Conservation (phyloP, 2,797 vertebrate species). For the Morelia viridis region DNA sequence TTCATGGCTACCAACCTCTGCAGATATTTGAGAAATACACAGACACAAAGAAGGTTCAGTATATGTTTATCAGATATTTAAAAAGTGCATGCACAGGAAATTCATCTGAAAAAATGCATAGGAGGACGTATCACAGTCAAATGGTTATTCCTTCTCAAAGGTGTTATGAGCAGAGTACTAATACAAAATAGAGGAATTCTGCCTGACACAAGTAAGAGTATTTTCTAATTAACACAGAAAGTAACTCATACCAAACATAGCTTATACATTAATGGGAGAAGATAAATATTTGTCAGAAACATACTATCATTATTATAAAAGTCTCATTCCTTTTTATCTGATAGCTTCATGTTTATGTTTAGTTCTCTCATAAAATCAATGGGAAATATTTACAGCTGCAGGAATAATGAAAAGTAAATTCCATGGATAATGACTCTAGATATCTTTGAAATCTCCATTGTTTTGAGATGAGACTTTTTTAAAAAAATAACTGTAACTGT, state of each 20-base stretch:
- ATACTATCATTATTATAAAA: not conserved
- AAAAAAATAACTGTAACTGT: not conserved
- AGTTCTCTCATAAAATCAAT: not conserved
- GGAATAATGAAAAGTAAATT: not conserved
- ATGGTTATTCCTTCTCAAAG: not conserved
- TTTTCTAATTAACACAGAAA: not conserved
- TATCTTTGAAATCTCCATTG: not conserved
- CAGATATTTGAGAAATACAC: slow-evolving; percentile 56
- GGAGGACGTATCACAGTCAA: too few relatives aligned
- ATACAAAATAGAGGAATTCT: not conserved
- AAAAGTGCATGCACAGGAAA: not conserved
- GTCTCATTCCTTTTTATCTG: not conserved
- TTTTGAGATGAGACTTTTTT: not conserved
- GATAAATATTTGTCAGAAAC: not conserved
- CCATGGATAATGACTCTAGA: not conserved
- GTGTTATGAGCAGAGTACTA: not conserved
- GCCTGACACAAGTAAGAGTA: not conserved
- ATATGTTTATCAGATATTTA: not conserved
- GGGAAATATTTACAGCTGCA: not conserved
- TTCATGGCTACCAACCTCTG: slow-evolving; percentile 99
- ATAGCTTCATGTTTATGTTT: not conserved
- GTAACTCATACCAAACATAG: not conserved
- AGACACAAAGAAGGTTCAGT: slow-evolving; percentile 21
- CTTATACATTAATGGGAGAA: not conserved
- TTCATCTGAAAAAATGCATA: not conserved